These are phyloP conservation scores for Meghimatium bilineatum DNA, from an alignment of 2,888 invertebrate genomes.

Conservation along the genomic window DNA sequence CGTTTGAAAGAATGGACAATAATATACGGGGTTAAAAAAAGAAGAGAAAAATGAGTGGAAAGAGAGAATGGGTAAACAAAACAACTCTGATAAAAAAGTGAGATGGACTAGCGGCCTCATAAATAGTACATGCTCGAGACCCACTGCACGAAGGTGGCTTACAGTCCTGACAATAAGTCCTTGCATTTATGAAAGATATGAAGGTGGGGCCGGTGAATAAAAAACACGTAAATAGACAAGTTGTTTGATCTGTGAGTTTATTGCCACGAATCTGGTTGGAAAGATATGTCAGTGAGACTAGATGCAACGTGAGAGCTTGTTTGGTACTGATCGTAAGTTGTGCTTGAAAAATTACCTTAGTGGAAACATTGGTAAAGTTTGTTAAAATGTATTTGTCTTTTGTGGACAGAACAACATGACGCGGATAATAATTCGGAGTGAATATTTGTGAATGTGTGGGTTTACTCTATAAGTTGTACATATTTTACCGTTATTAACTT, in stretches of 20 bases:
- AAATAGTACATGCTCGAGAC: too few species aligned
- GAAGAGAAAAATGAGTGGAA: too few species aligned
- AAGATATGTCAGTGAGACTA: not conserved
- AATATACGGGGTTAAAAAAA: too few species aligned
- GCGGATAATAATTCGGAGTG: not conserved
- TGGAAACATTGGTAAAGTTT: not conserved
- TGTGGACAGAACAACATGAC: not conserved
- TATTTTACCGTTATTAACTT: not conserved
- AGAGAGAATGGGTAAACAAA: too few species aligned
- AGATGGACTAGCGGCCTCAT: too few species aligned
- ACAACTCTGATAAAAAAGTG: too few species aligned
- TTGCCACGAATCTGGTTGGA: not conserved
- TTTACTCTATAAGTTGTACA: not conserved
- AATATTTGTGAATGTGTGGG: not conserved
- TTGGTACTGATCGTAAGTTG: not conserved
- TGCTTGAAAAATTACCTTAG: not conserved
- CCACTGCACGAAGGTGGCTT: not conserved
- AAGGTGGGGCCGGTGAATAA: not conserved
- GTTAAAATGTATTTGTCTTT: not conserved
- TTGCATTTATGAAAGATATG: not conserved
- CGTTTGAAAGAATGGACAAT: too few species aligned
- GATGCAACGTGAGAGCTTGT: not conserved
- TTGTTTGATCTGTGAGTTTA: not conserved
- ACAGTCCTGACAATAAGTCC: not conserved
- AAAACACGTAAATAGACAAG: not conserved